Evolutionary conservation across 2,797 vertebrate genomes (phyloP), one percentile per base, ranked within the genome.

Genomic region (Phrynocephalus forsythii): DNA sequence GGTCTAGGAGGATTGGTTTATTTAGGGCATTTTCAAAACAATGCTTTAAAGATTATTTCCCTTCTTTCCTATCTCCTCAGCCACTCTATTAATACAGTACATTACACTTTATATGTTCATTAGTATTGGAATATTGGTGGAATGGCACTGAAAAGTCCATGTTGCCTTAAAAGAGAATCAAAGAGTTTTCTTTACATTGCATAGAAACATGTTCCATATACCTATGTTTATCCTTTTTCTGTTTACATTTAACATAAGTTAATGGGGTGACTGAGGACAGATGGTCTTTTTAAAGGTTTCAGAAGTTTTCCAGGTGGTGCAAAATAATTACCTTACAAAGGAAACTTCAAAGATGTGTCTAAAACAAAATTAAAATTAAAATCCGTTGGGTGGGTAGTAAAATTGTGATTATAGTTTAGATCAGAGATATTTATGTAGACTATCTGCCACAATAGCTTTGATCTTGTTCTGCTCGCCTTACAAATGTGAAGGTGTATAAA

Each of bases 181-280:
- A 85, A 50, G 71, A 77, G 56, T 22, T 63, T 77, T 11, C 60
- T 30, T 84, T 75, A 44, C n/a, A 56, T 30, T 38, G 30, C 28
- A 50, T 38, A 68, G 56, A 85, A 73, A 56, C 75, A 73, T 73
- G 78, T 79, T 13, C 50, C 11, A 33, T 15, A 88, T 71, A 24
- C 85, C 63, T 85, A 38, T 38, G 28, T 60, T 71, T 63, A 78
- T 60, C n/a, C 24, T 85, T 81, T 16, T 66, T 80, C 78, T 44
- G 69, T 85, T 81, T 88, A 80, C 48, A 63, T 88, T 85, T 68
- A 88, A 56, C 78, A 76, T 88, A 44, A 44, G 76, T 88, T 88
- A 80, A 81, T 76, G 48, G 75, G 85, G 83, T 81, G 76, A 84
- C 24, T 56, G 48, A 88, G 20, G n/a, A 73, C 75, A 30, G 60